These are phyloP conservation scores for Ovis canadensis DNA, from an alignment of 2,113 vertebrate species.

Conservation along the genomic window DNA sequence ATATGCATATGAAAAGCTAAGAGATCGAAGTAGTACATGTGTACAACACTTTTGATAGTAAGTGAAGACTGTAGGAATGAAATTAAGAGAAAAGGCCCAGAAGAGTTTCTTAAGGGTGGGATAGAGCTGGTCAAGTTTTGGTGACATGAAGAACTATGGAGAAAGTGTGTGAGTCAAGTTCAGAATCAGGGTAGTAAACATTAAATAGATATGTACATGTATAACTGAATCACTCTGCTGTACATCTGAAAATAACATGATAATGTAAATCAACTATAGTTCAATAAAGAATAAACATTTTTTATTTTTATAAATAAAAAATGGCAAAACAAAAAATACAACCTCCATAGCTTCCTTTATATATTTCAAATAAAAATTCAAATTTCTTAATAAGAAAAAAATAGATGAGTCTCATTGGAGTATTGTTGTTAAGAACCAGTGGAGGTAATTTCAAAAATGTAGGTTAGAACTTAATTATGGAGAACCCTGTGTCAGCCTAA, in stretches of 20 bases:
- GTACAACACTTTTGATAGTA: not conserved
- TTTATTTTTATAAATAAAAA: not conserved
- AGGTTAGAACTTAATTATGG: not conserved
- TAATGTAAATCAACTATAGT: not conserved
- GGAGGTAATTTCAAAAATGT: slow-evolving; percentile 9
- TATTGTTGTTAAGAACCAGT: not conserved
- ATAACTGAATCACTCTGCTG: not conserved
- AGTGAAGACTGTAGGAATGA: not conserved
- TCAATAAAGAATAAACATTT: not conserved
- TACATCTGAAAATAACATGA: not conserved
- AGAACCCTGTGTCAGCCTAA: not conserved
- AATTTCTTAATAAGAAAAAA: not conserved
- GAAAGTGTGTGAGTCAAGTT: not conserved
- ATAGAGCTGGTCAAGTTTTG: not conserved
- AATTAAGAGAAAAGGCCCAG: slow-evolving; percentile 8
- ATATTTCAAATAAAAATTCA: not conserved
- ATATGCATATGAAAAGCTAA: not conserved
- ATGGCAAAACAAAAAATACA: not conserved
- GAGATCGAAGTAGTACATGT: not conserved
- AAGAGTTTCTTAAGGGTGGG: not conserved
- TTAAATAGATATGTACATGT: not conserved
- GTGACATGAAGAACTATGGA: not conserved
- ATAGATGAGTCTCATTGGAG: not conserved
- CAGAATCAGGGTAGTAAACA: slow-evolving; percentile 3
- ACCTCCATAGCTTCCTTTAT: not conserved